Percentiles rank a stretch among this genome's conserved stretches.
These are phyloP conservation scores for Ceratotherium simum DNA, from an alignment of 2,113 vertebrate species.

Conservation along the genomic window DNA sequence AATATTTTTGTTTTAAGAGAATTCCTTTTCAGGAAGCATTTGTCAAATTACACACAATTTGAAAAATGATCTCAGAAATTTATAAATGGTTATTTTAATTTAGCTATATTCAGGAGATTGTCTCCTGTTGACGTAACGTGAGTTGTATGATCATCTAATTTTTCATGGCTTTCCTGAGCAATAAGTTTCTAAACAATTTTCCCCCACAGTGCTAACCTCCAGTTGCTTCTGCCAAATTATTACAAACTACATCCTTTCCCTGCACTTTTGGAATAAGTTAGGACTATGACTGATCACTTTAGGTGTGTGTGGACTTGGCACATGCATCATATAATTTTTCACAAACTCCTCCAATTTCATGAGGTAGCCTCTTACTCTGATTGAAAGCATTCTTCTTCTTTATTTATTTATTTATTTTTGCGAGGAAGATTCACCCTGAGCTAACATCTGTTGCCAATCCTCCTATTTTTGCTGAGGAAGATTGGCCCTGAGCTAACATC, in stretches of 20 bases:
- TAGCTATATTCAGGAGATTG: not conserved
- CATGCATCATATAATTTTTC: not conserved
- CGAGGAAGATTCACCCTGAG: too few species aligned
- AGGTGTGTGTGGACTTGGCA: not conserved
- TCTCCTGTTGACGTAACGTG: not conserved
- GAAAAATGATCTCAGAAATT: not conserved
- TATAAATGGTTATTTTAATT: slow-evolving; percentile 20
- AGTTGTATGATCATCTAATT: not conserved
- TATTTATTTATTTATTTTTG: too few species aligned
- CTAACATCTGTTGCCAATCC: too few species aligned
- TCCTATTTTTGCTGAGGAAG: too few species aligned
- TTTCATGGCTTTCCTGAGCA: slow-evolving; percentile 46
- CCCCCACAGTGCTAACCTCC: not conserved
- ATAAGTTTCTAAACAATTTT: not conserved
- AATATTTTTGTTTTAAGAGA: slow-evolving; percentile 45
- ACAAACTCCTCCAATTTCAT: not conserved
- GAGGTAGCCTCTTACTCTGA: not conserved
- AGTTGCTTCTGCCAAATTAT: not conserved
- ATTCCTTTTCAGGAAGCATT: not conserved
- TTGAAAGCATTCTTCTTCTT: not conserved
- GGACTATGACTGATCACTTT: not conserved
- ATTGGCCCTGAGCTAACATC: too few species aligned
- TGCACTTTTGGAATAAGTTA: slow-evolving; percentile 2
- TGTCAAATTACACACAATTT: not conserved
- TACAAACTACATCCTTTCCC: not conserved